phyloP scores from a whole-genome alignment of 2,888 invertebrate species.

The Hydroisotoma schaefferi region DNA sequence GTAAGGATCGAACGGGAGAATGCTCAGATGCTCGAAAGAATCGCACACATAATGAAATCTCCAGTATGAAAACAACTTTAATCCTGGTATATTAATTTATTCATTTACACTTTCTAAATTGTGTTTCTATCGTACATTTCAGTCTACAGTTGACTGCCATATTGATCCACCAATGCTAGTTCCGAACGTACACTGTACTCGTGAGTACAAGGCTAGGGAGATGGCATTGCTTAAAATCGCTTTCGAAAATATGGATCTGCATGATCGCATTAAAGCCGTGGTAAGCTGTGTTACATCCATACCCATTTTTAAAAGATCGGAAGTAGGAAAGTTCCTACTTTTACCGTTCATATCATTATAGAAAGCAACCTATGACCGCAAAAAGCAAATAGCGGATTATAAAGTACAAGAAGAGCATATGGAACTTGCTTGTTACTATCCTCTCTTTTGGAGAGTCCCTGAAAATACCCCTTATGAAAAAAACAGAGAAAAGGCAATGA shows the following conservation, averaged over 20 bases:
- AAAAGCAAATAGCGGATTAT: conserved; percentile 38
- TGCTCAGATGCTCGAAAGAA: conserved; percentile 36
- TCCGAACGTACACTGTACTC: no score
- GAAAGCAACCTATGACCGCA: conserved; percentile 35
- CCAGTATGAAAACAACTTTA: conserved; percentile 23
- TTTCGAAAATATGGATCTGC: conserved; percentile 44
- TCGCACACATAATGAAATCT: conserved; percentile 42
- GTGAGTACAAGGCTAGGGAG: no score
- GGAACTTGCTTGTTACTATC: conserved; percentile 37
- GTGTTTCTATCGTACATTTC: background rate
- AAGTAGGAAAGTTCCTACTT: background rate
- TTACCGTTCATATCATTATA: conserved; percentile 7
- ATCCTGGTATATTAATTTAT: background rate
- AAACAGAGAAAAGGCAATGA: conserved; percentile 18
- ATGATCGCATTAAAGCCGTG: conserved; percentile 37
- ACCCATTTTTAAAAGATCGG: background rate
- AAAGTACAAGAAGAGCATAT: conserved; percentile 29
- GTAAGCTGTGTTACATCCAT: conserved; percentile 14
- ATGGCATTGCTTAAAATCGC: conserved; percentile 39
- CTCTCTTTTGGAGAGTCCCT: conserved; percentile 38
- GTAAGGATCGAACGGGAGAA: conserved; percentile 46
- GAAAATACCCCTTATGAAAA: conserved; percentile 25
- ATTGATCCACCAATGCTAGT: no score
- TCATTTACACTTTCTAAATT: background rate
- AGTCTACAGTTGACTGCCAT: conserved; percentile 37